These are phyloP conservation scores for Chloroceryle inda DNA, from an alignment of 2,797 vertebrate species.

Conservation along the genomic window DNA sequence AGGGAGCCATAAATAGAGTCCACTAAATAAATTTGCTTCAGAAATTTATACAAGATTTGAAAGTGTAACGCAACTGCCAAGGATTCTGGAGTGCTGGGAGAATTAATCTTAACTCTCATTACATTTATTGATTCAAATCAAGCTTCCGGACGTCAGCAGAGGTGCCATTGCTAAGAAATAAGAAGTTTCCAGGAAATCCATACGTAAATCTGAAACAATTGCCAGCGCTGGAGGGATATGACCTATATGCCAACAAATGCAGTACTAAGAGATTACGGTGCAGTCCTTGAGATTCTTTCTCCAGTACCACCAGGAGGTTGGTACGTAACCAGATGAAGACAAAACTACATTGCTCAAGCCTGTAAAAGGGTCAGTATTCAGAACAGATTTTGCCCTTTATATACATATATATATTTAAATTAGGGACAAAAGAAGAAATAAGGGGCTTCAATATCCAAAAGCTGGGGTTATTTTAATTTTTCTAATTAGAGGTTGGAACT, in stretches of 20 bases:
- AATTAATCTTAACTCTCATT: constrained; percentile 36
- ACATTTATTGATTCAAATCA: constrained; percentile 56
- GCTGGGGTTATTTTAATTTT: neutral
- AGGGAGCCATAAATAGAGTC: neutral
- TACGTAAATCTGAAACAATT: neutral
- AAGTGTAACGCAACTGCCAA: constrained; percentile 60
- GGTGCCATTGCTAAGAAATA: constrained; percentile 48
- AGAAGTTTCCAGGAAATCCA: constrained; percentile 48
- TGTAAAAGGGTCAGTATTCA: neutral
- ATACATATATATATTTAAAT: neutral
- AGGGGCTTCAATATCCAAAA: neutral
- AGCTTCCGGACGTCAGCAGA: neutral
- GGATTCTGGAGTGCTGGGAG: neutral
- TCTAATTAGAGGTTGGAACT: neutral
- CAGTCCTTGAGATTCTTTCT: neutral
- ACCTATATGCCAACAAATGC: neutral
- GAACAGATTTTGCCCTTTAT: neutral
- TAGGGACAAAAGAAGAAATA: neutral
- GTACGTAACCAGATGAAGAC: neutral
- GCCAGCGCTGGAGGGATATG: neutral
- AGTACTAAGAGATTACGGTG: neutral
- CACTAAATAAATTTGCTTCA: neutral
- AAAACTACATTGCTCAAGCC: neutral
- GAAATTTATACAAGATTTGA: neutral
- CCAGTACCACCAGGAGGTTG: neutral